Evolutionary conservation across 2,113 vertebrate species (phyloP).

Genomic region (Petromus typicus): DNA sequence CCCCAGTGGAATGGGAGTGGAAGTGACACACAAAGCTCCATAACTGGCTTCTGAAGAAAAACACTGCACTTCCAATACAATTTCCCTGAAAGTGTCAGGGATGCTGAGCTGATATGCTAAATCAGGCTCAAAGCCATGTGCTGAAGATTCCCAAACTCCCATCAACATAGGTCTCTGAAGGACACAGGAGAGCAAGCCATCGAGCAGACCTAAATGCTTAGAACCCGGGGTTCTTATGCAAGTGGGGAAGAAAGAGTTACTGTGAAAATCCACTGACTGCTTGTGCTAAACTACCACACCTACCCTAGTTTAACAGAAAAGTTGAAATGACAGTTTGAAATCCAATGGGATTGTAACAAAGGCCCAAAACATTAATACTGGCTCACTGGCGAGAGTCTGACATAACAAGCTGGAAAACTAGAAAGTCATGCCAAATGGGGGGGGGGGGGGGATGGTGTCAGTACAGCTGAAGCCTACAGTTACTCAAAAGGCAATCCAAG

Average conservation of each 20-base stretch:
- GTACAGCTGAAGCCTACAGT: not conserved
- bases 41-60: not conserved
- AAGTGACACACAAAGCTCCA: not conserved
- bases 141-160: conserved; percentile 1
- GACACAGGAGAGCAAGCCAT: not conserved
- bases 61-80: accelerated
- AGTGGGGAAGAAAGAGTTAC: not conserved
- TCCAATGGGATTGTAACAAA: not conserved
- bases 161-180: not conserved
- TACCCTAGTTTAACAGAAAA: not conserved
- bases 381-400: not conserved
- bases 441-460: not conserved
- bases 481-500: not conserved
- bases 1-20: not conserved
- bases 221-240: not conserved
- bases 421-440: not conserved
- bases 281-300: not conserved
- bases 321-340: not conserved
- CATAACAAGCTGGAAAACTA: not conserved
- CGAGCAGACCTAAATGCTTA: not conserved
- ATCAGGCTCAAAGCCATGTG: not conserved
- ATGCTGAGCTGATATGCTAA: not conserved
- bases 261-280: not conserved
- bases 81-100: not conserved
- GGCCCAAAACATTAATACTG: not conserved